Evolutionary conservation across 92 coral and sea anemone genomes (phyloP).

Genomic region (Phenganax marumi): DNA sequence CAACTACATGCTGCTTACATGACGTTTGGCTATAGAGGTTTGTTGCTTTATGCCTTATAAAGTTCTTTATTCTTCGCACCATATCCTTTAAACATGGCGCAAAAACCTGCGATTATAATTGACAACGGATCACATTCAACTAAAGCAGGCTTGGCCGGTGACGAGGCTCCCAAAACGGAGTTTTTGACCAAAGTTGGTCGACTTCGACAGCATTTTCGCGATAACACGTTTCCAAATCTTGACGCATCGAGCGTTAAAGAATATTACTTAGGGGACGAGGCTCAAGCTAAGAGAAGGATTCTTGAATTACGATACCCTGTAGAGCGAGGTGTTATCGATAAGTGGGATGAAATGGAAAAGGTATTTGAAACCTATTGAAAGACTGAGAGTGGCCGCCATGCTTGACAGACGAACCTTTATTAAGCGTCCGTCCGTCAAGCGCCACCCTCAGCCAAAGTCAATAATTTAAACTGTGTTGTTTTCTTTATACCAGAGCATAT

Average conservation of each 20-base stretch:
- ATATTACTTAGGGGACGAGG: background rate
- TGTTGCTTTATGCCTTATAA: too few species aligned
- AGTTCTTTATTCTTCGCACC: too few species aligned
- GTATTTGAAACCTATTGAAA: too few species aligned
- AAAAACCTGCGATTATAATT: background rate
- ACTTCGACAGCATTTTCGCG: background rate
- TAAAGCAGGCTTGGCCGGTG: conserved; percentile 13
- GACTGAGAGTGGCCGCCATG: too few species aligned
- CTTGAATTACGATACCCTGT: conserved; percentile 1
- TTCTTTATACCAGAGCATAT: too few species aligned
- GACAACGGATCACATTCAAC: conserved; percentile 9
- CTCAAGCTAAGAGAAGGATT: background rate
- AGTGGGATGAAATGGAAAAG: conserved; percentile 32
- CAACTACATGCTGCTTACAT: too few species aligned
- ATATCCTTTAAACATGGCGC: background rate
- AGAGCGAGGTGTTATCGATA: conserved; percentile 19
- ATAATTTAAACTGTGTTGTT: too few species aligned
- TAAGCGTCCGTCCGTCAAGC: too few species aligned
- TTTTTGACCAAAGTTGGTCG: conserved; percentile 21
- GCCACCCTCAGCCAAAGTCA: too few species aligned
- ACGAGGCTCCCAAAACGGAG: background rate
- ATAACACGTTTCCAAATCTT: background rate
- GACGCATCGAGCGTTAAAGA: background rate
- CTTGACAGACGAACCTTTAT: too few species aligned
- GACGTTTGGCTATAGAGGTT: too few species aligned